These are phyloP conservation scores for Campopleginae sp. DNA, from an alignment of 2,888 invertebrate genomes.

Conservation along the genomic window DNA sequence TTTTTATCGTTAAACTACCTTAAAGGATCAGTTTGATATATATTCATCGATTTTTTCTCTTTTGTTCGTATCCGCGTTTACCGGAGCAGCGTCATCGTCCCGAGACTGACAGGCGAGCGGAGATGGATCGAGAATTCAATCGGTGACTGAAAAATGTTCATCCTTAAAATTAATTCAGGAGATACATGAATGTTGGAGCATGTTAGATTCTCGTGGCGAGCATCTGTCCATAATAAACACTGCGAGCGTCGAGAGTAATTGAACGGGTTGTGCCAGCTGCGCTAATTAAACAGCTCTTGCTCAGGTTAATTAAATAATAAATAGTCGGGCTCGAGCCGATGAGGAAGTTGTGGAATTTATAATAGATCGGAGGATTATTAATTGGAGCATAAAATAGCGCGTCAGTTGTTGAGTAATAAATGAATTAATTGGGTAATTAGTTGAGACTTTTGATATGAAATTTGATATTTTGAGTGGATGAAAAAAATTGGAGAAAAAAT, in stretches of 20 bases:
- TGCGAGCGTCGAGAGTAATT: conserved; percentile 9
- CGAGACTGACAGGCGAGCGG: not conserved
- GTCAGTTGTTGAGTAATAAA: not conserved
- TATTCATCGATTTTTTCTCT: too few species aligned
- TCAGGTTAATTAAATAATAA: conserved; percentile 53
- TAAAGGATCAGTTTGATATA: not conserved
- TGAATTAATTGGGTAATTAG: not conserved
- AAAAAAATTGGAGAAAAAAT: not conserved
- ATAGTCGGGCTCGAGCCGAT: conserved; percentile 1
- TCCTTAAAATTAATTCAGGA: not conserved
- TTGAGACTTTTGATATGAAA: not conserved
- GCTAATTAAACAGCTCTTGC: conserved; percentile 51
- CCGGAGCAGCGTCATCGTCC: too few species aligned
- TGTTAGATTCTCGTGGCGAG: not conserved
- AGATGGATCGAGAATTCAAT: not conserved
- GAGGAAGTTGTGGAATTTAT: conserved; percentile 30
- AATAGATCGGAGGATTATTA: conserved; percentile 14
- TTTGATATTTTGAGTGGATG: not conserved
- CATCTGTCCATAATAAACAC: conserved; percentile 7
- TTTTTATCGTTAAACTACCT: not conserved
- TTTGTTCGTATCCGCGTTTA: too few species aligned
- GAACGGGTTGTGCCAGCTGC: conserved; percentile 29
- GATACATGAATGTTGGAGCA: not conserved
- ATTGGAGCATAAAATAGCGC: not conserved
- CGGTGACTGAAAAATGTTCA: not conserved